phyloP scores from a whole-genome alignment of 2,797 vertebrate genomes.

The Sebastes reedi region DNA sequence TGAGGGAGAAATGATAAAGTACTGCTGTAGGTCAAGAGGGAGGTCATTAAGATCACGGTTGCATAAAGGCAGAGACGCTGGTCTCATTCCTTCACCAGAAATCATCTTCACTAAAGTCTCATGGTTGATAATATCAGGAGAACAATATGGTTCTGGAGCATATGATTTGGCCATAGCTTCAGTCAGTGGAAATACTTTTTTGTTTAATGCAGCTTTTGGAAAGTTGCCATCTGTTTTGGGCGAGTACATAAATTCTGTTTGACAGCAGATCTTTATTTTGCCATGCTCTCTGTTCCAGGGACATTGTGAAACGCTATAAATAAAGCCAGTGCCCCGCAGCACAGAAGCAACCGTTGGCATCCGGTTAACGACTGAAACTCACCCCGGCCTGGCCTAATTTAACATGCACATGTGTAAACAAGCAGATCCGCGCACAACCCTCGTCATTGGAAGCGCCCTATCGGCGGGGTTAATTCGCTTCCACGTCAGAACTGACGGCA shows the following conservation, averaged over 20 bases:
- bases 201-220: slow-evolving; percentile 27
- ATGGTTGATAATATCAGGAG: background rate
- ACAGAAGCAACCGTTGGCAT: slow-evolving; percentile 40
- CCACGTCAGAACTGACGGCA: background rate
- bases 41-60: background rate
- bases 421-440: background rate
- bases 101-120: background rate
- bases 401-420: background rate
- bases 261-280: slow-evolving; percentile 53
- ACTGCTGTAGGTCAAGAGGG: background rate
- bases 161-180: background rate
- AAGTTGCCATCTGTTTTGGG: slow-evolving; percentile 17
- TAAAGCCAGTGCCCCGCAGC: slow-evolving; percentile 39
- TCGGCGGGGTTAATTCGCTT: background rate
- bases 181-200: background rate
- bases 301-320: slow-evolving; percentile 62
- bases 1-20: background rate
- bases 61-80: background rate
- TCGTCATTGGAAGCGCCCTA: background rate
- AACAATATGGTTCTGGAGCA: background rate
- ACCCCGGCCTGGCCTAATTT: slow-evolving; percentile 41
- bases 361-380: slow-evolving; percentile 41
- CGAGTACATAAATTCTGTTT: slow-evolving; percentile 26
- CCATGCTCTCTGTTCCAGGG: slow-evolving; percentile 2
- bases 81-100: background rate